Percentiles rank a stretch among this genome's conserved stretches.
These are phyloP conservation scores for Lagodon rhomboides DNA, from an alignment of 2,797 vertebrate genomes.

Conservation along the genomic window DNA sequence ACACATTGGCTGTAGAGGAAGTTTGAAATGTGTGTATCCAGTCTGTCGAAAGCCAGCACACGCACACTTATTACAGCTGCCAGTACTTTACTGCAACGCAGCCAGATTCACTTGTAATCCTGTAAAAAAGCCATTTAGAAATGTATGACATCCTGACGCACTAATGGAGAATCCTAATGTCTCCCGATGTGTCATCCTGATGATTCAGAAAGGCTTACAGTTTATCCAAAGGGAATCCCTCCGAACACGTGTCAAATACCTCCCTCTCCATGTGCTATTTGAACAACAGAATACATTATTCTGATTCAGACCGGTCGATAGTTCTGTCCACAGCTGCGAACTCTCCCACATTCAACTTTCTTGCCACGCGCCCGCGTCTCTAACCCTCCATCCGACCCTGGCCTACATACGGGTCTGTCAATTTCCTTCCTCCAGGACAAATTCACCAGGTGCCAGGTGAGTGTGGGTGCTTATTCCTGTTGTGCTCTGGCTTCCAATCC, in stretches of 20 bases:
- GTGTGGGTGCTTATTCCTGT: conserved; percentile 17
- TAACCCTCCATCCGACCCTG: conserved; percentile 17
- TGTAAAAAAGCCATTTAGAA: conserved; percentile 11
- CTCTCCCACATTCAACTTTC: neutral
- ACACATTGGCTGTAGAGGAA: neutral
- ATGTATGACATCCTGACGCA: conserved; percentile 12
- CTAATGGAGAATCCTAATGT: conserved; percentile 24
- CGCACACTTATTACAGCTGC: neutral
- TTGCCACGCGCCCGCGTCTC: neutral
- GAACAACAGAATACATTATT: neutral
- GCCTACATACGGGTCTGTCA: neutral
- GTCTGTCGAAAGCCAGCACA: neutral
- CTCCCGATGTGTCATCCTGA: conserved; percentile 14
- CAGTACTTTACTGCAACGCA: neutral
- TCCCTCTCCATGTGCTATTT: conserved; percentile 7
- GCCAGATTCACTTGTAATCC: neutral
- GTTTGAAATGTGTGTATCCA: neutral
- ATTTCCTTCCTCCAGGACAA: conserved; percentile 27
- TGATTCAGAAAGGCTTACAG: conserved; percentile 26
- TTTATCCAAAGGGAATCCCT: conserved; percentile 22
- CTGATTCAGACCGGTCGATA: conserved; percentile 16
- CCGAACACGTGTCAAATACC: conserved; percentile 10
- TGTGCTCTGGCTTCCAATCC: conserved; percentile 10
- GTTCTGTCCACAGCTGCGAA: neutral
- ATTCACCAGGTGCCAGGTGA: conserved; percentile 22